phyloP scores from a whole-genome alignment of 2,113 vertebrate species.

The Phodopus roborovskii region DNA sequence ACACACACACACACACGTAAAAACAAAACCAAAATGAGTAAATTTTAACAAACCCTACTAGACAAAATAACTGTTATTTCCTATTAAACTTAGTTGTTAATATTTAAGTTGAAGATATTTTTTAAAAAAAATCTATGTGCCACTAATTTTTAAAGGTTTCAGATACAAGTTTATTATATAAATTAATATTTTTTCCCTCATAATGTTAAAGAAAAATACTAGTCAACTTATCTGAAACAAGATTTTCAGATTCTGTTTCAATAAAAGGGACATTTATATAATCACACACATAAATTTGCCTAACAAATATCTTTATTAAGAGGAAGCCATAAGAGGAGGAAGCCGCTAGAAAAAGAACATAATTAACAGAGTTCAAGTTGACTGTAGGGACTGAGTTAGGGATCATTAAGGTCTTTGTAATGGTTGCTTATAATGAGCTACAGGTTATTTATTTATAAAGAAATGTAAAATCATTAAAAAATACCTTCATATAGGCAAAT shows the following conservation, averaged over 20 bases:
- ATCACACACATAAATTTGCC: neutral
- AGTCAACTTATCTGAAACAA: neutral
- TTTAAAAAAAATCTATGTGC: constrained; percentile 7
- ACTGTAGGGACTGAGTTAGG: neutral
- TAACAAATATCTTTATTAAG: neutral
- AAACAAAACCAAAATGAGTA: neutral
- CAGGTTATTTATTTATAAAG: neutral
- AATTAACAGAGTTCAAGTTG: neutral
- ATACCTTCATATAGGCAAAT: constrained; percentile 99
- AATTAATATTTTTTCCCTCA: neutral
- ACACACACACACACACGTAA: neutral
- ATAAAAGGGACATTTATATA: neutral
- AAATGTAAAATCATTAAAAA: constrained; percentile 48
- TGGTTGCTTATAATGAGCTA: constrained; percentile 18
- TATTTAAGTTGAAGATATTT: constrained; percentile 10
- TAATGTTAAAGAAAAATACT: neutral
- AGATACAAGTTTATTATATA: neutral
- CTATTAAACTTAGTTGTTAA: neutral
- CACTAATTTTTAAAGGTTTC: constrained; percentile 12
- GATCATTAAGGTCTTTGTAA: neutral
- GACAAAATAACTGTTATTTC: neutral
- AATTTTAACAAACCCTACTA: neutral
- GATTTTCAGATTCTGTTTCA: neutral
- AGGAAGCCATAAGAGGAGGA: constrained; percentile 17
- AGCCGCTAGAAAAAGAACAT: constrained; percentile 30